These are phyloP conservation scores for Colossoma macropomum DNA, from an alignment of 2,113 vertebrate genomes.

Conservation along the genomic window DNA sequence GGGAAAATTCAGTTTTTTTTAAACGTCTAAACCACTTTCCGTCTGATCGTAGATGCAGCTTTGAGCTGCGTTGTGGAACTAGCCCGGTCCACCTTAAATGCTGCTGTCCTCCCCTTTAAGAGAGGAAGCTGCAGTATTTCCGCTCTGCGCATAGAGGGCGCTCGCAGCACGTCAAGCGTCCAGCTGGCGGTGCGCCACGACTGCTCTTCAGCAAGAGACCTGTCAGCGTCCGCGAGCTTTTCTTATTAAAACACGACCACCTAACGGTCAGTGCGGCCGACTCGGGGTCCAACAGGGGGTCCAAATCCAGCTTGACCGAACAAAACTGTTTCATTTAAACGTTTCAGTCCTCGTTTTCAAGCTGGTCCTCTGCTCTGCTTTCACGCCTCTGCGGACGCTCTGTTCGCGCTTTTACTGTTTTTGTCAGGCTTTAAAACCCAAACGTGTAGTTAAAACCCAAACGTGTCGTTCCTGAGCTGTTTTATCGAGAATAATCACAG, in stretches of 20 bases:
- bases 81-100: slow-evolving; percentile 64
- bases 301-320: background rate
- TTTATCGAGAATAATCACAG: background rate
- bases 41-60: no score
- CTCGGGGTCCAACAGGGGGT: background rate
- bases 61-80: background rate
- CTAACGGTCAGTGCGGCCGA: background rate
- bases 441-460: background rate
- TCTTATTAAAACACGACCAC: slow-evolving; percentile 27
- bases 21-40: no score
- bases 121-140: slow-evolving; percentile 20
- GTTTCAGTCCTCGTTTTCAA: background rate
- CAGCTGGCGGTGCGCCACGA: background rate
- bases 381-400: background rate
- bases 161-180: slow-evolving; percentile 20
- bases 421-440: background rate
- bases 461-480: background rate
- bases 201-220: background rate
- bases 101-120: slow-evolving; percentile 56
- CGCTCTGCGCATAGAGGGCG: slow-evolving; percentile 47
- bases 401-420: background rate
- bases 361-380: background rate
- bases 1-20: no score
- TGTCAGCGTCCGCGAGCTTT: slow-evolving; percentile 17
- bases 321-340: background rate